A percentile compares a stretch with the other conserved stretches of the same genome.
phyloP scores from a whole-genome alignment of 2,113 vertebrate genomes.

The Nerophis lumbriciformis region DNA sequence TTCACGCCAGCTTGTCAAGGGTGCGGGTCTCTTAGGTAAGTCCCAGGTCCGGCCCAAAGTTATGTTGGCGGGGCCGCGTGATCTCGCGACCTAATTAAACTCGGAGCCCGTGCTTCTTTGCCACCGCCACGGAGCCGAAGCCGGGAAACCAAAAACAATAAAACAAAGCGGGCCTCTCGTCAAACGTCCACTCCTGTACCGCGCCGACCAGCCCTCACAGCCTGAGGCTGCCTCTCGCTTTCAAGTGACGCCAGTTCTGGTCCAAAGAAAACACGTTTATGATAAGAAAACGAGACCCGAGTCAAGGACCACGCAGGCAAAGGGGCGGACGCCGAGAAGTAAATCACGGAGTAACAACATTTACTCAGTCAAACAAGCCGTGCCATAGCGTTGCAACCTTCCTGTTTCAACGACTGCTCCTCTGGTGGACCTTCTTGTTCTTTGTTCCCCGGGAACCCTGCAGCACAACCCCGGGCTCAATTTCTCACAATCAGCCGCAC shows the following conservation, averaged over 20 bases:
- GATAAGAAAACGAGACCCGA: conserved; percentile 27
- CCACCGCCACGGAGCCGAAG: conserved; percentile 9
- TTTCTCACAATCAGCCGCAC: conserved; percentile 6
- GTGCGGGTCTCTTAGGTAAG: conserved; percentile 54
- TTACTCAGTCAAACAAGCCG: conserved; percentile 46
- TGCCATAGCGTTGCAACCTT: conserved; percentile 40
- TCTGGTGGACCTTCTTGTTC: conserved; percentile 51
- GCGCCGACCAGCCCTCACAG: neutral
- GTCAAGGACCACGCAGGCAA: conserved; percentile 23
- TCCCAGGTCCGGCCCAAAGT: conserved; percentile 53
- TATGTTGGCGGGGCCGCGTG: conserved; percentile 28
- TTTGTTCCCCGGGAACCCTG: conserved; percentile 46
- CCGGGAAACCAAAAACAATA: neutral
- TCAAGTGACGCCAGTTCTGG: neutral
- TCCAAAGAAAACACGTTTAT: conserved; percentile 33
- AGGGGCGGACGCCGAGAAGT: conserved; percentile 25
- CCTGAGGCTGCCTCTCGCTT: conserved; percentile 4
- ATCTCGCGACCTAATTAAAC: conserved; percentile 38
- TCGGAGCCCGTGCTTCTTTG: conserved; percentile 28
- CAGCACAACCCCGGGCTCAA: conserved; percentile 53
- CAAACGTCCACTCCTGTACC: neutral
- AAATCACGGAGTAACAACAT: conserved; percentile 46
- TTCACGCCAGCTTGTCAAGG: conserved; percentile 53
- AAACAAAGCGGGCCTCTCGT: conserved; percentile 2
- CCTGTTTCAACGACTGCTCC: conserved; percentile 53